Conservation (phyloP, 2,113 vertebrate genomes). For the Carassius carassius region DNA sequence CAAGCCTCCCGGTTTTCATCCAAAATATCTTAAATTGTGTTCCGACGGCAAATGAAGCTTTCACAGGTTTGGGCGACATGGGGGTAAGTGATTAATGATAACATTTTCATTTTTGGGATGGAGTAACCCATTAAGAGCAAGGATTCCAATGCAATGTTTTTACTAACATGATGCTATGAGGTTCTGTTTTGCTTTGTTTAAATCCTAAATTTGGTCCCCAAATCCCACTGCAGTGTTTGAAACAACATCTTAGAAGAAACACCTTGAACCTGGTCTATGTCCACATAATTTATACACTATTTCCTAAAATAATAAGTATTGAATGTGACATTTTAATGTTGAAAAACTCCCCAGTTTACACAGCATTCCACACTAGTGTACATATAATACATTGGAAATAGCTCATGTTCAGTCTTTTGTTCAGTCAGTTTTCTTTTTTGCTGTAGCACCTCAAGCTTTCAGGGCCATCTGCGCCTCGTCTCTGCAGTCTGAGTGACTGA, state of each 20-base stretch:
- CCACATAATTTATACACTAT: neutral
- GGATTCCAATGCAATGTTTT: neutral
- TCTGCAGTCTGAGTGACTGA: conserved; percentile 37
- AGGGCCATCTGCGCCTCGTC: conserved; percentile 26
- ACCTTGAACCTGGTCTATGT: conserved; percentile 2
- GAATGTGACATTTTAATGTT: conserved; percentile 24
- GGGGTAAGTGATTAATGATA: too few relatives aligned
- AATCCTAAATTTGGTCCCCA: neutral
- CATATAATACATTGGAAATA: neutral
- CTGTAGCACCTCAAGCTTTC: conserved; percentile 28
- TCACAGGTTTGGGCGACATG: too few relatives aligned
- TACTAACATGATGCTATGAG: neutral
- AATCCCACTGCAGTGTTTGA: neutral
- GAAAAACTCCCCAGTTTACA: conserved; percentile 20
- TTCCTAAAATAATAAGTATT: neutral
- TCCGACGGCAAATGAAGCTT: too few relatives aligned
- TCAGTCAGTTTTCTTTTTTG: conserved; percentile 26
- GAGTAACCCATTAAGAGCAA: neutral
- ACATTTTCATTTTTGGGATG: too few relatives aligned
- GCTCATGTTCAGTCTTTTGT: conserved; percentile 24
- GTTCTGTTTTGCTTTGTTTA: conserved; percentile 19
- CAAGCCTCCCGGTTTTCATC: too few relatives aligned
- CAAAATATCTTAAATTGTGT: too few relatives aligned
- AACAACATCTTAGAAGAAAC: neutral
- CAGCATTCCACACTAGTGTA: conserved; percentile 15